Evolutionary conservation across 2,888 invertebrate genomes (phyloP).

Genomic region (Halictus ligatus): DNA sequence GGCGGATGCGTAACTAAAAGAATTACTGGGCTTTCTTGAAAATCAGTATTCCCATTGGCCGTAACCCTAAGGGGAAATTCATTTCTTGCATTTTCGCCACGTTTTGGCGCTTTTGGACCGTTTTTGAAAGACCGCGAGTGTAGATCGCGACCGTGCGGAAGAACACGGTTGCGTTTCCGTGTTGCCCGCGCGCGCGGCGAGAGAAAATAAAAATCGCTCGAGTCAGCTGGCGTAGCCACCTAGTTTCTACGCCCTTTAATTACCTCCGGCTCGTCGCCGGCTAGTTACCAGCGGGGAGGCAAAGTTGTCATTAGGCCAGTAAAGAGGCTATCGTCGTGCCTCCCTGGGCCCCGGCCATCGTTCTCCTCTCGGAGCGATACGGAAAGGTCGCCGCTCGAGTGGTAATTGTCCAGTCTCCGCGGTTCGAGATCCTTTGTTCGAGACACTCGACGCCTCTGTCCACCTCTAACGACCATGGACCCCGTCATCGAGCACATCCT

Average conservation of each 20-base stretch:
- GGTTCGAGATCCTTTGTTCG: slow-evolving; percentile 61
- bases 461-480: slow-evolving; percentile 40
- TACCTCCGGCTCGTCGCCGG: slow-evolving; percentile 53
- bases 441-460: slow-evolving; percentile 38
- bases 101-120: no score
- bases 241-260: slow-evolving; percentile 70
- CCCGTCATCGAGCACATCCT: slow-evolving; percentile 54
- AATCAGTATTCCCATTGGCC: no score
- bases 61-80: no score
- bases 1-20: no score
- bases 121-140: background rate
- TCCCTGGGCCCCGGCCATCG: slow-evolving; percentile 10
- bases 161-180: background rate
- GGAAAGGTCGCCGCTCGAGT: slow-evolving; percentile 55
- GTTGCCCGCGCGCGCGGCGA: background rate
- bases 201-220: slow-evolving; percentile 29
- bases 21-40: no score
- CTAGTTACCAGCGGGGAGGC: slow-evolving; percentile 26
- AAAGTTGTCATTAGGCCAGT: slow-evolving; percentile 57
- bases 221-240: slow-evolving; percentile 42
- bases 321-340: slow-evolving; percentile 36
- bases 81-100: no score
- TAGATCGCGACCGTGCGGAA: background rate
- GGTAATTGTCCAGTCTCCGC: slow-evolving; percentile 61
- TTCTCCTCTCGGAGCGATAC: slow-evolving; percentile 29